phyloP scores from a whole-genome alignment of 1,140 invertebrate species.

The Pemphigus obesinymphae region DNA sequence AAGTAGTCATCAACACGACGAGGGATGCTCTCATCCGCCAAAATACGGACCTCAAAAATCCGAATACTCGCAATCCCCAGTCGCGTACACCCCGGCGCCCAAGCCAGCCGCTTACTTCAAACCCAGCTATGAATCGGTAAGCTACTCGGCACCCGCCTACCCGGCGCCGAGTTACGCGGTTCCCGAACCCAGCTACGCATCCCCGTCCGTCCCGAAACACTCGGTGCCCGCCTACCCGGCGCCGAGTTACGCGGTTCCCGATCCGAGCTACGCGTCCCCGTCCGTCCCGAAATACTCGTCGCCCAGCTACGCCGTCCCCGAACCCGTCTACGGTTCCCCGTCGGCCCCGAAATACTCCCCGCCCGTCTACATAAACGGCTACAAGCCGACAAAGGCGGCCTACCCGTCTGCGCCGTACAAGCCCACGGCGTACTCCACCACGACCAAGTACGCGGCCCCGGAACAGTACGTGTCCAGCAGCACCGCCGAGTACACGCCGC shows the following conservation, averaged over 20 bases:
- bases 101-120: conserved; percentile 14
- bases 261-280: conserved; percentile 1
- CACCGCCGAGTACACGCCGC: background rate
- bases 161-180: conserved; percentile 5
- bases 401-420: background rate
- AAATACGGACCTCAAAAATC: conserved; percentile 15
- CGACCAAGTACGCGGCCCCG: background rate
- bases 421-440: background rate
- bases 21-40: conserved; percentile 20
- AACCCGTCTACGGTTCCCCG: conserved; percentile 3
- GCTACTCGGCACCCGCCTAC: background rate
- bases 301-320: conserved; percentile 12
- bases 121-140: conserved; percentile 13
- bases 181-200: conserved; percentile 6
- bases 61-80: background rate
- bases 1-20: conserved; percentile 24
- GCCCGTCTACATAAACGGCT: background rate
- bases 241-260: background rate
- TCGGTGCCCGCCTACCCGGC: background rate
- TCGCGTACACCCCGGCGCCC: background rate
- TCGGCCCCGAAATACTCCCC: background rate
- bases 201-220: background rate
- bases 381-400: background rate
- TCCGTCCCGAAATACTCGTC: background rate
- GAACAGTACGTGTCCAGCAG: background rate